Evolutionary conservation across 2,113 vertebrate genomes (phyloP).

Genomic region (Saguinus midas): DNA sequence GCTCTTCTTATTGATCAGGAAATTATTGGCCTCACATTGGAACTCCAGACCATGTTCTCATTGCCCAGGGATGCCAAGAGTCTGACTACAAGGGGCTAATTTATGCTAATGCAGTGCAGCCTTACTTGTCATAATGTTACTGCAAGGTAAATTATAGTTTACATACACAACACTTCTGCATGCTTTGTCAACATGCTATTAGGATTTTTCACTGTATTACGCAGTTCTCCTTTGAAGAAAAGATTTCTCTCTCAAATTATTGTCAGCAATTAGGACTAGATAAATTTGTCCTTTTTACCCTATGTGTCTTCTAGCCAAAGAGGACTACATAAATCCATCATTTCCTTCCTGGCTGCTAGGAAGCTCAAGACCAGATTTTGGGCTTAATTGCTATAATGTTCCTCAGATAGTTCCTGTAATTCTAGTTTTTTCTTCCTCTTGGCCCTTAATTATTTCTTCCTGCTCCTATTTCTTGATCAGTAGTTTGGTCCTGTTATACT

Average conservation of each 20-base stretch:
- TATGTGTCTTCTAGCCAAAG: background rate
- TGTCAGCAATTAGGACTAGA: background rate
- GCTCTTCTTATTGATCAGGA: background rate
- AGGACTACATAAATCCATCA: background rate
- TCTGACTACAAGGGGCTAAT: background rate
- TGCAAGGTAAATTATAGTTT: background rate
- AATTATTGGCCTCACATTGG: background rate
- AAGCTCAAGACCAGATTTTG: background rate
- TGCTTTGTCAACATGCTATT: background rate
- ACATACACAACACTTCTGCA: too few relatives aligned
- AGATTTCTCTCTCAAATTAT: background rate
- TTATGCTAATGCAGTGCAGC: too few relatives aligned
- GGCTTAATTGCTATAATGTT: background rate
- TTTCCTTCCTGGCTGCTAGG: background rate
- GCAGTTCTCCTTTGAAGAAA: background rate
- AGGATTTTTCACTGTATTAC: background rate
- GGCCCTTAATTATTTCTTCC: background rate
- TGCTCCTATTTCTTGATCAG: background rate
- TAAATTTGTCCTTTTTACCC: background rate
- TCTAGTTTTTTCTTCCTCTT: background rate
- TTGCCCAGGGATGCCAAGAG: background rate
- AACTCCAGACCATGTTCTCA: background rate
- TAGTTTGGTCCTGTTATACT: slow-evolving; percentile 26
- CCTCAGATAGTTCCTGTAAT: background rate
- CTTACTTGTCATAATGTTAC: background rate